Percentiles rank a stretch among this genome's conserved stretches.
Conservation (phyloP, 1,140 invertebrate genomes). For the Ruditapes philippinarum region DNA sequence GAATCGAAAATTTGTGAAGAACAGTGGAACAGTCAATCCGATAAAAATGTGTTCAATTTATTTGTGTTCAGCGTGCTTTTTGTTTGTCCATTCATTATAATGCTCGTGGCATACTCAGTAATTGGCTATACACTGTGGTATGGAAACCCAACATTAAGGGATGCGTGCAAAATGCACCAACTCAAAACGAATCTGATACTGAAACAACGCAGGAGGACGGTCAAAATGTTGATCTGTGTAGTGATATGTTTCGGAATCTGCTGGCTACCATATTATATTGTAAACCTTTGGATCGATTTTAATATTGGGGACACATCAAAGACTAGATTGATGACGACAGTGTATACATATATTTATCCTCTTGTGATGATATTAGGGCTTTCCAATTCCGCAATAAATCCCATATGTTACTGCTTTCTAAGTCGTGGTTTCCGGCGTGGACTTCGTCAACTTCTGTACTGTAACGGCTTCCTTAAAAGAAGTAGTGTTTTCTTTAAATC, state of each 20-base stretch:
- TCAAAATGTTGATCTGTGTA: constrained; percentile 75
- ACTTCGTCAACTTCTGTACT: constrained; percentile 71
- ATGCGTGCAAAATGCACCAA: neutral
- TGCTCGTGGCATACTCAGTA: constrained; percentile 93
- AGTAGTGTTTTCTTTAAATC: neutral
- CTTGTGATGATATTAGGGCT: constrained; percentile 89
- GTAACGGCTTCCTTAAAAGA: constrained; percentile 1
- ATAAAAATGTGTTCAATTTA: constrained; percentile 37
- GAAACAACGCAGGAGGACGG: constrained; percentile 73
- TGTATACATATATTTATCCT: constrained; percentile 76
- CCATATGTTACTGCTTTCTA: constrained; percentile 82
- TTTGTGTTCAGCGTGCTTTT: constrained; percentile 81
- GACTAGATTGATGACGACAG: neutral
- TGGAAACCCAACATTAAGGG: constrained; percentile 88
- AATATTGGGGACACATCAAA: constrained; percentile 41
- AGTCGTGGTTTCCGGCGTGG: constrained; percentile 80
- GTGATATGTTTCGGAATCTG: constrained; percentile 75
- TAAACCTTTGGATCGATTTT: constrained; percentile 78
- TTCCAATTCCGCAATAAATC: constrained; percentile 84
- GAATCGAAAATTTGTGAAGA: constrained; percentile 40
- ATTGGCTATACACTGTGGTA: constrained; percentile 94
- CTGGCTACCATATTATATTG: constrained; percentile 80
- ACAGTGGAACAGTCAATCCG: neutral
- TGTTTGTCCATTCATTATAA: constrained; percentile 92
- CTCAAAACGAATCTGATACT: constrained; percentile 46